A percentile compares a stretch with the other conserved stretches of the same genome.
These are phyloP conservation scores for Glyphotaelius pellucidus DNA, from an alignment of 2,888 invertebrate species.

Conservation along the genomic window DNA sequence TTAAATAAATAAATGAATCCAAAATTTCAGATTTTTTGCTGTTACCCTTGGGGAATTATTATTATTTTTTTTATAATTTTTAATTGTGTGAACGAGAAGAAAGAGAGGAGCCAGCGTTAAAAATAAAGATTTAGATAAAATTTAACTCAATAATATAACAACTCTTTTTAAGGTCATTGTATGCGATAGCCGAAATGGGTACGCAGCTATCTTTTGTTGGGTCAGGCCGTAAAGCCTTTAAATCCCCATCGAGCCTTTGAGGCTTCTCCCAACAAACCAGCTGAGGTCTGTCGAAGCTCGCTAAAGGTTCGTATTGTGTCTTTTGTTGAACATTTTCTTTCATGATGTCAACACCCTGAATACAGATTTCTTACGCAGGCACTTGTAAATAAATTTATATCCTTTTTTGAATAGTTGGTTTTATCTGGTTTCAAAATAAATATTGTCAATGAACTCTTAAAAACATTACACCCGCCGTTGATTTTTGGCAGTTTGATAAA, in stretches of 20 bases:
- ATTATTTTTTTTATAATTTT: too few species aligned
- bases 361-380: not conserved
- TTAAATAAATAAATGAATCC: too few species aligned
- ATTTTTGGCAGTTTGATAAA: too few species aligned
- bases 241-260: not conserved
- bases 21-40: too few species aligned
- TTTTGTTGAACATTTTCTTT: constrained; percentile 15
- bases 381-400: not conserved
- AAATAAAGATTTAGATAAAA: not conserved
- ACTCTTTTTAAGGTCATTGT: not conserved
- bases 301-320: not conserved
- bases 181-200: not conserved
- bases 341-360: constrained; percentile 8
- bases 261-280: constrained; percentile 2
- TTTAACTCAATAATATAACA: not conserved
- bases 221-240: constrained; percentile 5
- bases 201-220: not conserved
- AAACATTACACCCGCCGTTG: too few species aligned
- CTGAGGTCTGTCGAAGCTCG: not conserved
- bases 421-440: not conserved
- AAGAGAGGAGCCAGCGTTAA: too few species aligned
- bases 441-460: too few species aligned
- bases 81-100: too few species aligned
- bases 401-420: not conserved
- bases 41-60: too few species aligned